Percentiles rank a stretch among this genome's conserved stretches.
Evolutionary conservation across 2,888 invertebrate genomes (phyloP).

Genomic region (Tetranychus truncatus): DNA sequence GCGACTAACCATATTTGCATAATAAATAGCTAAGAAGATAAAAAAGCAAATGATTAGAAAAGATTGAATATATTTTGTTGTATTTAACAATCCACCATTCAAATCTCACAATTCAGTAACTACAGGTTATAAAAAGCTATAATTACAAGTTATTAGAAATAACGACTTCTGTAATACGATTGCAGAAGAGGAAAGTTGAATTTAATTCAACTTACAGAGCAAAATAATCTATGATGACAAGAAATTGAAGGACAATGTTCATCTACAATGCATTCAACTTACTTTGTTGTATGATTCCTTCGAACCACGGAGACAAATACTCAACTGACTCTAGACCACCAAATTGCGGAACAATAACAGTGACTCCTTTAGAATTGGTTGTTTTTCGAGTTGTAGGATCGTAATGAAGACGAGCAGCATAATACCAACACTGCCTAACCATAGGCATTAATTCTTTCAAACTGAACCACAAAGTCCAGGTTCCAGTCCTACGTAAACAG

Average conservation of each 20-base stretch:
- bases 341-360: neutral
- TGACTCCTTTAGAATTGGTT: neutral
- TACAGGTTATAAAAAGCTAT: too few species aligned
- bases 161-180: too few species aligned
- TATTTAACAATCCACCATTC: too few species aligned
- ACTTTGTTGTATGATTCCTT: neutral
- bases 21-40: neutral
- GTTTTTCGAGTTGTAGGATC: neutral
- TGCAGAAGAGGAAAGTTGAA: too few species aligned
- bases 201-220: too few species aligned
- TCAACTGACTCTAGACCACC: neutral
- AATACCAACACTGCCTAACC: slow-evolving; percentile 6
- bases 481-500: neutral
- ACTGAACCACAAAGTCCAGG: slow-evolving; percentile 6
- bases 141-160: too few species aligned
- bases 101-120: too few species aligned
- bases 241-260: neutral
- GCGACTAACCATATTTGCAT: neutral
- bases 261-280: neutral
- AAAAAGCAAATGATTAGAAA: neutral
- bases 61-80: neutral
- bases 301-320: neutral
- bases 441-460: neutral
- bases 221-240: too few species aligned
- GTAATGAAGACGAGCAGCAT: slow-evolving; percentile 12